Evolutionary conservation across 2,113 vertebrate genomes (phyloP).

Genomic region (cat (Felis catus)): F.catus_Fca126_mat1.0 CM031420.1:128314501-128315000

Average conservation of each 20-base stretch:
- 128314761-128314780: slow-evolving; percentile 75
- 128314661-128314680: slow-evolving; percentile 27
- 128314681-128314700: slow-evolving; percentile 33
- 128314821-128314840: slow-evolving; percentile 70
- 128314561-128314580: background rate
- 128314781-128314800: slow-evolving; percentile 59
- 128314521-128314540: background rate
- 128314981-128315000: background rate
- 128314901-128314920: background rate
- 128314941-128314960: background rate
- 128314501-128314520: background rate
- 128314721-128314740: slow-evolving; percentile 65
- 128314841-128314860: slow-evolving; percentile 74
- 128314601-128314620: background rate
- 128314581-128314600: background rate
- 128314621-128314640: background rate
- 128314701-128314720: slow-evolving; percentile 72
- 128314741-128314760: slow-evolving; percentile 59
- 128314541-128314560: background rate
- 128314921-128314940: background rate
- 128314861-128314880: slow-evolving; percentile 67
- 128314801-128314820: slow-evolving; percentile 70
- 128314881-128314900: slow-evolving; percentile 22
- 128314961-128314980: background rate
- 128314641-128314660: background rate